Conservation (phyloP, 2,888 invertebrate species). For the Agrypnus murinus region DNA sequence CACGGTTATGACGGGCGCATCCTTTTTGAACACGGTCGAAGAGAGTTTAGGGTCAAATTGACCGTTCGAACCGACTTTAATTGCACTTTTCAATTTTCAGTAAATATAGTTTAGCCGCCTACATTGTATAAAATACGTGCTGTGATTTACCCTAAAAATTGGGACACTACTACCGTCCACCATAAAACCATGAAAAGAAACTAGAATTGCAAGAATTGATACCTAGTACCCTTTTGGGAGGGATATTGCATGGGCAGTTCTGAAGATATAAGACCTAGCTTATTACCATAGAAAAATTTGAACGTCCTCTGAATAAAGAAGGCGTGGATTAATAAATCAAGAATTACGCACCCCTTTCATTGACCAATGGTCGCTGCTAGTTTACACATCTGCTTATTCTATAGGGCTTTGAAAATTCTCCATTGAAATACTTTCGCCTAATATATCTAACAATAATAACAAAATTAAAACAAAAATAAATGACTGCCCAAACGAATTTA, state of each 20-base stretch:
- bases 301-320: conserved; percentile 47
- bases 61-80: conserved; percentile 49
- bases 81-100: conserved; percentile 54
- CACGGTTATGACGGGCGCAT: conserved; percentile 57
- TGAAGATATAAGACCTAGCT: conserved; percentile 34
- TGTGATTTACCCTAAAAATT: conserved; percentile 44
- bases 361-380: conserved; percentile 51
- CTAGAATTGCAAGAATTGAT: background rate
- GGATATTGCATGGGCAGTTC: conserved; percentile 25
- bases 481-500: conserved; percentile 9
- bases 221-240: conserved; percentile 4
- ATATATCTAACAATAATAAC: no score
- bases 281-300: conserved; percentile 49
- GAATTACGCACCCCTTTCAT: conserved; percentile 40
- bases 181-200: background rate
- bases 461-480: background rate
- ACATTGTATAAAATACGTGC: conserved; percentile 46
- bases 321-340: conserved; percentile 50
- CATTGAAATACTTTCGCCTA: conserved; percentile 5
- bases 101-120: conserved; percentile 50
- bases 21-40: conserved; percentile 44
- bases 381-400: conserved; percentile 35
- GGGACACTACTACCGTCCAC: background rate
- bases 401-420: background rate
- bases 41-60: conserved; percentile 28